Evolutionary conservation across 1,140 invertebrate genomes (phyloP).

Genomic region (Archegozetes longisetosus): DNA sequence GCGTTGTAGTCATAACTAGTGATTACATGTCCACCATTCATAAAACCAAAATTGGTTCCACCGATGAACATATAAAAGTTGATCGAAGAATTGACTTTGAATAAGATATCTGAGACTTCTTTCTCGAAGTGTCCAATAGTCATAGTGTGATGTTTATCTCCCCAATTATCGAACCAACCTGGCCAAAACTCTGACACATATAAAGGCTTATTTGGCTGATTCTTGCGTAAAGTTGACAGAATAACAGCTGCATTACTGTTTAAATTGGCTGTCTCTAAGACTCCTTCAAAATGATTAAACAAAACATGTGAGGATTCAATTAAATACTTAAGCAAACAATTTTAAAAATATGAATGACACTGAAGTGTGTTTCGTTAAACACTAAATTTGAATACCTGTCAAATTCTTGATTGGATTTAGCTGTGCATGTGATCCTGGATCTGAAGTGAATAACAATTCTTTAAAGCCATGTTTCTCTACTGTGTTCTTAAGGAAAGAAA

Average conservation of each 20-base stretch:
- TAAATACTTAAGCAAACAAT: no score
- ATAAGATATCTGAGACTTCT: conserved; percentile 22
- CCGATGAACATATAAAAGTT: conserved; percentile 25
- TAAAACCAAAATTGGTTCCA: conserved; percentile 19
- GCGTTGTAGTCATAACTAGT: conserved; percentile 38
- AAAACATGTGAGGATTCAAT: neutral
- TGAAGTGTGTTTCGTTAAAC: no score
- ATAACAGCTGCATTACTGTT: neutral
- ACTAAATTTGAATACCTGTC: no score
- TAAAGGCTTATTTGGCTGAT: no score
- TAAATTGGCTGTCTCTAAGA: conserved; percentile 9
- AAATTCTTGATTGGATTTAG: no score
- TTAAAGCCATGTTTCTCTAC: neutral
- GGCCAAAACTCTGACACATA: no score
- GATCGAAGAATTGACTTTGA: conserved; percentile 24
- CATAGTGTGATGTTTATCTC: conserved; percentile 19
- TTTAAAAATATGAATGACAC: no score
- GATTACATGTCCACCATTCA: conserved; percentile 22
- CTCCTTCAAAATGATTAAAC: neutral
- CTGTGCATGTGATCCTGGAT: no score
- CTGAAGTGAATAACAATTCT: conserved; percentile 4
- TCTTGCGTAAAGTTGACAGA: neutral
- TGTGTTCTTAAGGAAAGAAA: neutral
- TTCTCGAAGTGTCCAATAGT: conserved; percentile 10
- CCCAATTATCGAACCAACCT: no score